Evolutionary conservation across 1,140 invertebrate genomes (phyloP).

Genomic region (Laodelphax striatellus): DNA sequence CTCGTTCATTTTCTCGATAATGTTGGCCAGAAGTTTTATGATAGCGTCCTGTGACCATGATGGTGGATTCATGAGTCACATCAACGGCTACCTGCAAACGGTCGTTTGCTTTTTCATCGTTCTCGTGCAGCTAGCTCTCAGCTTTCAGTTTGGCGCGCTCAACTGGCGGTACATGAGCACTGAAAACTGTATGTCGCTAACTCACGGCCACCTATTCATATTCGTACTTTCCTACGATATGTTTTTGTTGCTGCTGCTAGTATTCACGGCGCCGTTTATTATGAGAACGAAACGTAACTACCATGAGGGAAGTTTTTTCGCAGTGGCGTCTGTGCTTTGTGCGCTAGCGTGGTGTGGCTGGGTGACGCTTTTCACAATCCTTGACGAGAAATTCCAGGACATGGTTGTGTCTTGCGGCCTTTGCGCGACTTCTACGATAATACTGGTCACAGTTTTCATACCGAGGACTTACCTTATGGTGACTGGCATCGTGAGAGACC

Average conservation of each 20-base stretch:
- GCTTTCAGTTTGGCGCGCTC: constrained; percentile 29
- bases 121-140: constrained; percentile 37
- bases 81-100: constrained; percentile 45
- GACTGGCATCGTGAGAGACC: constrained; percentile 29
- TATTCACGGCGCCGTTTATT: constrained; percentile 39
- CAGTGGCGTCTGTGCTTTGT: constrained; percentile 35
- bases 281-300: constrained; percentile 43
- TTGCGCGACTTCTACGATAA: constrained; percentile 32
- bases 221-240: constrained; percentile 37
- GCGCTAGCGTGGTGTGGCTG: constrained; percentile 39
- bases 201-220: constrained; percentile 18
- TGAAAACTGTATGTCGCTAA: constrained; percentile 22
- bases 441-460: constrained; percentile 41
- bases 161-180: constrained; percentile 27
- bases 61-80: constrained; percentile 43
- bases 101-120: constrained; percentile 43
- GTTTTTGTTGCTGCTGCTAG: constrained; percentile 38
- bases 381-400: constrained; percentile 23
- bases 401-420: constrained; percentile 20
- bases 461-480: constrained; percentile 46
- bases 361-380: constrained; percentile 36
- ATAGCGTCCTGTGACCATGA: constrained; percentile 40
- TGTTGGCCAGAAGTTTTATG: constrained; percentile 43
- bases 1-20: constrained; percentile 40
- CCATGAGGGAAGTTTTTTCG: constrained; percentile 42